A percentile compares a stretch with the other conserved stretches of the same genome.
Conservation (phyloP, 2,113 vertebrate species). For the Sinocyclocheilus anophthalmus region DNA sequence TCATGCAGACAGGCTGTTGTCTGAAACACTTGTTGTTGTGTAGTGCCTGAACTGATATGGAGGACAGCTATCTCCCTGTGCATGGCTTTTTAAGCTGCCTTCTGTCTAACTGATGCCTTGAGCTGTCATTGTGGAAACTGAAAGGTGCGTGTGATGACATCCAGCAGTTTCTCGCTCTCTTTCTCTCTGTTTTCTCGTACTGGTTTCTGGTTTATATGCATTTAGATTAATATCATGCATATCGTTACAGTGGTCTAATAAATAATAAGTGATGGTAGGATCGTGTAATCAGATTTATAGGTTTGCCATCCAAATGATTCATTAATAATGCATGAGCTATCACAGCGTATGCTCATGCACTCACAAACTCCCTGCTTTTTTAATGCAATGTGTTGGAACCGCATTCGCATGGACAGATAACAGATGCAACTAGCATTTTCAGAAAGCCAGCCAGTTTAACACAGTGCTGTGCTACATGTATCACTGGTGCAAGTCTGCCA, state of each 20-base stretch:
- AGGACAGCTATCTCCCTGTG: conserved; percentile 34
- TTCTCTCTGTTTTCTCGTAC: conserved; percentile 1
- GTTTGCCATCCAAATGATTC: not conserved
- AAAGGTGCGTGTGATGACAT: conserved; percentile 22
- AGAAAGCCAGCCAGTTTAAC: not conserved
- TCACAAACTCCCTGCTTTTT: not conserved
- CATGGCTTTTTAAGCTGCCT: conserved; percentile 36
- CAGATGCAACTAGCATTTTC: not conserved
- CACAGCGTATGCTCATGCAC: not conserved
- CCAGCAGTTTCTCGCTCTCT: conserved; percentile 28
- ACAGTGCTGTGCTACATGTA: not conserved
- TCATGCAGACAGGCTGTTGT: conserved; percentile 19
- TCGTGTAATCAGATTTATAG: conserved; percentile 29
- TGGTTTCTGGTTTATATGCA: not conserved
- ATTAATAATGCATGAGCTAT: conserved; percentile 24
- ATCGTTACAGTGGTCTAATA: conserved; percentile 30
- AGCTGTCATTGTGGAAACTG: conserved; percentile 47
- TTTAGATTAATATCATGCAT: conserved; percentile 19
- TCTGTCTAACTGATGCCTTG: conserved; percentile 44
- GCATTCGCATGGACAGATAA: not conserved
- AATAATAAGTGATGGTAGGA: conserved; percentile 12
- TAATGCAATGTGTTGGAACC: not conserved
- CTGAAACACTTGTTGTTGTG: conserved; percentile 21
- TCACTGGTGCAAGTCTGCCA: not conserved
- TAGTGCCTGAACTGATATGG: conserved; percentile 8